Conservation (phyloP, 2,888 invertebrate genomes). For the Agrilus cyanescens region DNA sequence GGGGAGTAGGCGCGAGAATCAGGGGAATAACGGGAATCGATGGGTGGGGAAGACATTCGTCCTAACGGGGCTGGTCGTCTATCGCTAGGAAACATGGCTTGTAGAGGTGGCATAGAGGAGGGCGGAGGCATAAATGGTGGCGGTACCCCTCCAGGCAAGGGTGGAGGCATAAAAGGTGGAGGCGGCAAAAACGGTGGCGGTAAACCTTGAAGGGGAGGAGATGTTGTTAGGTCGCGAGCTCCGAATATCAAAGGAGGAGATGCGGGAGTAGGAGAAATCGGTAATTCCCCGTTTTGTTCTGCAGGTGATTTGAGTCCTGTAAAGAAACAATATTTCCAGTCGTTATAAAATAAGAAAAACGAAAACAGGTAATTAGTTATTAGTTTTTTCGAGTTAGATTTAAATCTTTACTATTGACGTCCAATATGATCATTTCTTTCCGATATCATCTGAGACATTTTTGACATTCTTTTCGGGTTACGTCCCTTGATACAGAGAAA, state of each 20-base stretch:
- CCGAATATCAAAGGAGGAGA: slow-evolving; percentile 35
- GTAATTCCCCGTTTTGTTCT: slow-evolving; percentile 39
- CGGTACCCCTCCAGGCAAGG: slow-evolving; percentile 27
- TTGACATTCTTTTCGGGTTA: no score
- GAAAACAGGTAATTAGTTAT: no score
- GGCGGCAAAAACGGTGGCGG: slow-evolving; percentile 47
- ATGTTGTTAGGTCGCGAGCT: slow-evolving; percentile 31
- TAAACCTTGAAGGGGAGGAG: slow-evolving; percentile 41
- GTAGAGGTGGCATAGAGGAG: slow-evolving; percentile 38
- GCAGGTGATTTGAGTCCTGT: slow-evolving; percentile 44
- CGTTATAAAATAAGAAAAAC: slow-evolving; percentile 4
- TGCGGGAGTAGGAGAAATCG: slow-evolving; percentile 36
- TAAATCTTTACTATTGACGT: no score
- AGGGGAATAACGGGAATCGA: slow-evolving; percentile 42
- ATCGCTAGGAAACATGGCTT: slow-evolving; percentile 36
- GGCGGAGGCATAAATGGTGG: slow-evolving; percentile 32
- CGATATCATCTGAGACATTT: no score
- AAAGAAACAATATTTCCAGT: slow-evolving; percentile 12
- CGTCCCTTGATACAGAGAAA: no score
- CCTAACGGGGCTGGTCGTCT: slow-evolving; percentile 44
- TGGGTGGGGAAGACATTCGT: slow-evolving; percentile 43
- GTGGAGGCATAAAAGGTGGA: slow-evolving; percentile 53
- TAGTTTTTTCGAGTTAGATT: no score
- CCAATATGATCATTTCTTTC: no score
- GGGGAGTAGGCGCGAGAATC: slow-evolving; percentile 32